Percentiles rank a stretch among this genome's conserved stretches.
These are phyloP conservation scores for Patiria miniata DNA, from an alignment of 35 echinoderm and acorn worm genomes.

Conservation along the genomic window DNA sequence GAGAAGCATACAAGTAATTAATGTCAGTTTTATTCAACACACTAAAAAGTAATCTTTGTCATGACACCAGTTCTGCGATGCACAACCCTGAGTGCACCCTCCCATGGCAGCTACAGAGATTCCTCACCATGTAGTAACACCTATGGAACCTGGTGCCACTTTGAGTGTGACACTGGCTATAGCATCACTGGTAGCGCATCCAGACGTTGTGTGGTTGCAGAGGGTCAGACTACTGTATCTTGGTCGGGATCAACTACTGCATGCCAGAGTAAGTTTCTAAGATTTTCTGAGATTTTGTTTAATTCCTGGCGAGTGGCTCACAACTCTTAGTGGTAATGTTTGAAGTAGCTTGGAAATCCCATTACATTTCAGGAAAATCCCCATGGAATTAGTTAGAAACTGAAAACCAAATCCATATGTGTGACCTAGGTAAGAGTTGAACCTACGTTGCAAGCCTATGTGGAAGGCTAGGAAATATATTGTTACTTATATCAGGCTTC, in stretches of 20 bases:
- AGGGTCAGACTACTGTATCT: neutral
- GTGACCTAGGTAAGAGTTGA: no score
- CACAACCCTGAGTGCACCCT: neutral
- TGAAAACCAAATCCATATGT: no score
- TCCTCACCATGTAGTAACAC: neutral
- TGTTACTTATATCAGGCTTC: no score
- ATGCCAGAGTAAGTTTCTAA: neutral
- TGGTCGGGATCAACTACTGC: neutral
- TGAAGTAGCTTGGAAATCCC: no score
- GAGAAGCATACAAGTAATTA: no score
- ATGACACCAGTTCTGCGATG: neutral
- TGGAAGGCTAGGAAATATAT: no score
- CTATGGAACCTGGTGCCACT: neutral
- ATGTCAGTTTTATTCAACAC: no score
- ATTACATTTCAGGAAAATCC: no score
- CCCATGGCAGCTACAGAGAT: neutral
- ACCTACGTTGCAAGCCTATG: no score
- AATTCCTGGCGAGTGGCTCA: neutral
- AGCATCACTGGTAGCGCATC: neutral
- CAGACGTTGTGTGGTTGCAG: neutral
- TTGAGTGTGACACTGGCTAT: constrained; percentile 11
- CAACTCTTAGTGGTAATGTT: no score
- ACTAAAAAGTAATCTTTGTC: no score
- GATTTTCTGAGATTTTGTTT: neutral
- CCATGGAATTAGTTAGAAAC: no score